Evolutionary conservation across 2,888 invertebrate species (phyloP), one percentile per base, ranked within the genome.

Genomic region (Volucella bombylans): DNA sequence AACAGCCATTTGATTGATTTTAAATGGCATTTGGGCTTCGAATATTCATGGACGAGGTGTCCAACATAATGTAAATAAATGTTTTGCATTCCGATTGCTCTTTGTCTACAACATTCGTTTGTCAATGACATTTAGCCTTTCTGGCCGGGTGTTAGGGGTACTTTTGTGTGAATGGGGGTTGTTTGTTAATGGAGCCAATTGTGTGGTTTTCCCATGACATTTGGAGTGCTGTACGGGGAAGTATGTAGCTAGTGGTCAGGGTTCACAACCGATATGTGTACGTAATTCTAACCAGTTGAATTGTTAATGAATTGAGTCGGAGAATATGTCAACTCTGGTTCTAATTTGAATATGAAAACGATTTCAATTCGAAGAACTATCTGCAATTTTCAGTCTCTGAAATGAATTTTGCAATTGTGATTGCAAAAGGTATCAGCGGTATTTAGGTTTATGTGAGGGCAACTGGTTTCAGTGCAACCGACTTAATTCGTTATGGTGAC

Each of bases 61-160:
- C 81, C 72, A 64, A 77, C 61, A 76, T 85, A 85, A 85, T 85
- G 85, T 85, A 85, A 85, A 85, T 85, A 85, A 85, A 85, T 85
- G 85, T 81, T 85, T 81, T 81, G 76, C 62, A 74, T 72, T 82
- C 64, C 78, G 52, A 61, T 71, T 77, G 69, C 50, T 47, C 38
- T 61, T 31, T 65, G 64, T 65, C 64, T 43, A 64, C 57, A 43
- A 68, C 14, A 31, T 54, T 52, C 54, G 55, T 61, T 59, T 77
- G 69, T 77, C 62, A 71, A 64, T 82, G 54, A 54, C 71, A 77
- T 77, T 77, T 81, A 50, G 62, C 31, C 45, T 64, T 76, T 62
- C 10, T 55, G 43, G 11, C 50, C 55, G 43, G 39, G 50, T 78
- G 65, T 62, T 55, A 55, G 62, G 68, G 80, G 68, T 67, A 43